These are phyloP conservation scores for Orthosia gracilis DNA, from an alignment of 2,888 invertebrate genomes.

Conservation along the genomic window DNA sequence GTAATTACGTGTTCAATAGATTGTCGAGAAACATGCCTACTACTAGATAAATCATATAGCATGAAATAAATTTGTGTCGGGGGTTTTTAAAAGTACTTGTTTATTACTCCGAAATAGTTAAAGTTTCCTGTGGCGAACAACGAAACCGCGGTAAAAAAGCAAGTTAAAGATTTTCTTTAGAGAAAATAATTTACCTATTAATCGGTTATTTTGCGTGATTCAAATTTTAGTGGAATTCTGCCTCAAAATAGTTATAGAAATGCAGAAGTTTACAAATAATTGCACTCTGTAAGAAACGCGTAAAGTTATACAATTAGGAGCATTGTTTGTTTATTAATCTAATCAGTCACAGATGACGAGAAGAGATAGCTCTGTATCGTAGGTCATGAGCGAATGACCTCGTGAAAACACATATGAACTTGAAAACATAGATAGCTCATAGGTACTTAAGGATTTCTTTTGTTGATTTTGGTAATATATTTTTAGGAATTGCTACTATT, in stretches of 20 bases:
- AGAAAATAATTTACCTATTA: too few relatives aligned
- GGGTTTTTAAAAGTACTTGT: too few relatives aligned
- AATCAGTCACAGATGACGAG: slow-evolving; percentile 37
- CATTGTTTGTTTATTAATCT: slow-evolving; percentile 19
- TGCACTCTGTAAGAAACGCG: neutral
- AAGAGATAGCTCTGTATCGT: slow-evolving; percentile 20
- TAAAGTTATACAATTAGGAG: slow-evolving; percentile 6
- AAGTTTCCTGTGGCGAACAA: too few relatives aligned
- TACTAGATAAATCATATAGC: too few relatives aligned
- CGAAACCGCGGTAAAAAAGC: too few relatives aligned
- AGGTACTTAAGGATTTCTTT: neutral
- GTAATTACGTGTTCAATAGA: too few relatives aligned
- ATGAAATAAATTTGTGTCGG: too few relatives aligned
- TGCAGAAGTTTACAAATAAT: neutral
- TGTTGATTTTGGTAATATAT: neutral
- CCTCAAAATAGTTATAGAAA: neutral
- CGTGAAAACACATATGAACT: slow-evolving; percentile 19
- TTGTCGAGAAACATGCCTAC: too few relatives aligned
- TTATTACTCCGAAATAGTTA: too few relatives aligned
- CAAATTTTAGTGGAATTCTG: neutral
- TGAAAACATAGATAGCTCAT: slow-evolving; percentile 17
- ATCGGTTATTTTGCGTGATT: neutral
- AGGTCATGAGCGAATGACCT: slow-evolving; percentile 43
- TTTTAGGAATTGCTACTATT: neutral
- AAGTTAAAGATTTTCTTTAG: too few relatives aligned